phyloP scores from a whole-genome alignment of 30 jellyfish, hydroid and myxozoan genomes.

The Hydra vulgaris region DNA sequence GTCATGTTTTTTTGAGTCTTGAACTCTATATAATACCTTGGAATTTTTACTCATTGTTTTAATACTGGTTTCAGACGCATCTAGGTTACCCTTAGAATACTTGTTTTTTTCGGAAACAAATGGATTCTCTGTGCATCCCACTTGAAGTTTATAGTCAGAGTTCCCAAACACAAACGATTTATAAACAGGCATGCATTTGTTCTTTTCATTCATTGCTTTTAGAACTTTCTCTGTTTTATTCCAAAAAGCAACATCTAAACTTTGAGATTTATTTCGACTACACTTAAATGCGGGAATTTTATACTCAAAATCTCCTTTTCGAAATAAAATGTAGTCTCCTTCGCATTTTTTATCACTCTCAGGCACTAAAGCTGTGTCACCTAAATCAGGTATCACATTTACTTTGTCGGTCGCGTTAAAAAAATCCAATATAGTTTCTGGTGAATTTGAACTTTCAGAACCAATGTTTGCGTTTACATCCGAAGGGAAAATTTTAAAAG shows the following conservation, averaged over 20 bases:
- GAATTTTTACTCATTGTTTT: neutral
- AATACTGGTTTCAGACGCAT: neutral
- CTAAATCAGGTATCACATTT: neutral
- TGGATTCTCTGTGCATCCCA: slow-evolving; percentile 16
- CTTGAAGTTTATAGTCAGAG: slow-evolving; percentile 16
- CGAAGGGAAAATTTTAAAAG: too few species aligned
- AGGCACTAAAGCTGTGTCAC: neutral
- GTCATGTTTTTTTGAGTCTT: slow-evolving; percentile 5
- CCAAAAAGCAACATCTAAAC: neutral
- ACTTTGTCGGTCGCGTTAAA: neutral
- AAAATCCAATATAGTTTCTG: too few species aligned
- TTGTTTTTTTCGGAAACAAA: neutral
- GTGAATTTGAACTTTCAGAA: too few species aligned
- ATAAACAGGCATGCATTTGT: slow-evolving; percentile 17
- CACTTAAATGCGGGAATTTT: slow-evolving; percentile 25
- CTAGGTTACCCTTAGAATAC: neutral
- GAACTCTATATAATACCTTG: neutral
- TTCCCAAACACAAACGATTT: slow-evolving; percentile 15
- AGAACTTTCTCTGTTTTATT: neutral
- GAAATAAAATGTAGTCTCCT: neutral
- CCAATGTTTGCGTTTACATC: too few species aligned
- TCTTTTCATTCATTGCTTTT: neutral
- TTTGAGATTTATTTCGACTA: neutral
- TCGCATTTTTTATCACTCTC: slow-evolving; percentile 1
- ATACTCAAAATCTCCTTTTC: slow-evolving; percentile 10